These are phyloP conservation scores for Drosophila insularis DNA, from an alignment of 1,140 invertebrate species.

Conservation along the genomic window DNA sequence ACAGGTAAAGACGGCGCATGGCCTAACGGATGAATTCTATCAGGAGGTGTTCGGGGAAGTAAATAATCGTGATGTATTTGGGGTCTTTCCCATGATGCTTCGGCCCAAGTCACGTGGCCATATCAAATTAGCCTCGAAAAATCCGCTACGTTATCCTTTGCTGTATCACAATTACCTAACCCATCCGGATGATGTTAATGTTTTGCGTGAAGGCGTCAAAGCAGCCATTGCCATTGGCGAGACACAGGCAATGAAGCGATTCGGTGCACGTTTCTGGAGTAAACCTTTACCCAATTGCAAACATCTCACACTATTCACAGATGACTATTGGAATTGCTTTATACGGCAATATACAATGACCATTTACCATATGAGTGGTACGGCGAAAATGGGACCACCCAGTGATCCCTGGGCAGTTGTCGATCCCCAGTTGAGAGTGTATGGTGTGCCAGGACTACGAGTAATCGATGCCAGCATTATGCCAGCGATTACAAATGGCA, in stretches of 20 bases:
- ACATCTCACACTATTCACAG: constrained; percentile 88
- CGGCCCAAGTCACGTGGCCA: constrained; percentile 92
- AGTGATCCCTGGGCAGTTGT: constrained; percentile 91
- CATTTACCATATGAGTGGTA: constrained; percentile 93
- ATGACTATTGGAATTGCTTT: constrained; percentile 92
- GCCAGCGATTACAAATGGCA: constrained; percentile 89
- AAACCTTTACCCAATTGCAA: constrained; percentile 91
- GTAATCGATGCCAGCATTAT: constrained; percentile 83
- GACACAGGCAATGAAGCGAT: constrained; percentile 88
- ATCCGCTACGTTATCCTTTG: constrained; percentile 93
- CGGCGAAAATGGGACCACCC: constrained; percentile 92
- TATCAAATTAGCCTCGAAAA: constrained; percentile 88
- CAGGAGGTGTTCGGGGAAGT: constrained; percentile 88
- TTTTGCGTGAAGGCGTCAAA: constrained; percentile 92
- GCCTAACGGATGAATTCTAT: constrained; percentile 90
- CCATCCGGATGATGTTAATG: constrained; percentile 90
- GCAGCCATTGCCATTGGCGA: constrained; percentile 91
- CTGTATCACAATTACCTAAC: constrained; percentile 93
- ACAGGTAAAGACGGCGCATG: constrained; percentile 90
- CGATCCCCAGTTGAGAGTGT: constrained; percentile 89
- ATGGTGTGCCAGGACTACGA: constrained; percentile 88
- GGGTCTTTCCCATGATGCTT: constrained; percentile 93
- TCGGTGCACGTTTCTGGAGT: constrained; percentile 89
- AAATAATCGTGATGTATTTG: constrained; percentile 89
- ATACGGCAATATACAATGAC: constrained; percentile 92